Evolutionary conservation across 2,113 vertebrate genomes (phyloP), one percentile per base, ranked within the genome.

Genomic region (Elachura formosa): DNA sequence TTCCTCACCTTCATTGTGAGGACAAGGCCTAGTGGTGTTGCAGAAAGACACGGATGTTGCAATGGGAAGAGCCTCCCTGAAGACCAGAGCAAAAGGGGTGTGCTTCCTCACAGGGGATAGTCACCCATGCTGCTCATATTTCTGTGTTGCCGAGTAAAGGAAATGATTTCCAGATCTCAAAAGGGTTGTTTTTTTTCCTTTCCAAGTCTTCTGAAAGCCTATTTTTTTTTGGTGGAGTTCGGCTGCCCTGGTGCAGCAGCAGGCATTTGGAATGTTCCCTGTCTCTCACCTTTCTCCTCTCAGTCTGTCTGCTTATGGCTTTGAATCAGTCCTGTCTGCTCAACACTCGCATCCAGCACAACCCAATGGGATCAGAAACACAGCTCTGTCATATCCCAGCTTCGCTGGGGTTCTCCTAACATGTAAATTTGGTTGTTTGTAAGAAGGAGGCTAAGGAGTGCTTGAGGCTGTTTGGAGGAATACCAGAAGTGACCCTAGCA

Each of bases 261-360:
- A 91, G 81, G 49, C 69, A 69, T 83, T 94, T 94, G 51, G 67
- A 97, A 49, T 85, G 58, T 58, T 89, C 78, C 49, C 29, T 46
- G 81, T 95, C 91, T 96, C 89, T 95, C 38, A 6, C 89, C 78
- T 95, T 83, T 87, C 75, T 88, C 58, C 24, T 58, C 45, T 40
- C 71, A 68, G 71, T 85, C 94, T 96, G 91, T 76, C 78, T 82
- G 8, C 56, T 62, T 68, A 43, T 12, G 64, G 31, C 84, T 93
- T 76, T 78, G 78, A 94, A 56, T 93, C 87, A 45, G 74, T 92
- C 55, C 87, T 91, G 45, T 91, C 89, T 93, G 61, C 68, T 91
- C 21, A 2, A 51, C 74, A 46, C 4, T 0, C 1, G 0, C 3
- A 4, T 80, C 62, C 82, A 1, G 77, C 73, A 54, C 72, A 93